These are phyloP conservation scores for Apodemus agrarius DNA, from an alignment of 2,797 vertebrate genomes.

Conservation along the genomic window DNA sequence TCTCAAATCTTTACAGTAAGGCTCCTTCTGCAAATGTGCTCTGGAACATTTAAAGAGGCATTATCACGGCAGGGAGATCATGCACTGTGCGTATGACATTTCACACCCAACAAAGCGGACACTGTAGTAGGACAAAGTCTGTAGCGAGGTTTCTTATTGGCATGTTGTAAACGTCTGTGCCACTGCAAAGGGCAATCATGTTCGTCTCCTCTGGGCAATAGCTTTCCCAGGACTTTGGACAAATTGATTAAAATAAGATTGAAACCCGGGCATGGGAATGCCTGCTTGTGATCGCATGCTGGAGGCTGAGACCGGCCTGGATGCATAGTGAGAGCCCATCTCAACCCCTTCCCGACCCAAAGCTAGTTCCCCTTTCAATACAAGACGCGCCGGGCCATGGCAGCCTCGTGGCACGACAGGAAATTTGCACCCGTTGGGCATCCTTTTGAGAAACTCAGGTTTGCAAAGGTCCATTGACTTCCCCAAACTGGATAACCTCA, in stretches of 20 bases:
- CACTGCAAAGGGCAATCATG: neutral
- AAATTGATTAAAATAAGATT: constrained; percentile 22
- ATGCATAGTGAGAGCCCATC: neutral
- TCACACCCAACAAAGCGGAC: neutral
- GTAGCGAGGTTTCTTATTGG: neutral
- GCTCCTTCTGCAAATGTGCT: neutral
- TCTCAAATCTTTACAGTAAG: constrained; percentile 30
- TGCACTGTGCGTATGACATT: neutral
- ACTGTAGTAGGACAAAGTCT: neutral
- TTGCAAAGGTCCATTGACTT: constrained; percentile 67
- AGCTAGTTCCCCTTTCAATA: neutral
- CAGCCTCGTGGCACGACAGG: constrained; percentile 42
- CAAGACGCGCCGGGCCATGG: neutral
- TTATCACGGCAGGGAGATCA: neutral
- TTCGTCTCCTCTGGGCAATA: neutral
- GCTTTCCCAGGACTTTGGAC: neutral
- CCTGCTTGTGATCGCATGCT: neutral
- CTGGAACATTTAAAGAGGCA: neutral
- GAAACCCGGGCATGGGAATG: neutral
- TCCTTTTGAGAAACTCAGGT: constrained; percentile 78
- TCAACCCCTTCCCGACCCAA: neutral
- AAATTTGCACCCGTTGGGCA: constrained; percentile 63
- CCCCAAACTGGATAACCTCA: constrained; percentile 61
- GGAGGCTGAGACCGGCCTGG: neutral
- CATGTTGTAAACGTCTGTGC: neutral